These are phyloP conservation scores for Lagenorhynchus albirostris DNA, from an alignment of 2,113 vertebrate species.

Conservation along the genomic window DNA sequence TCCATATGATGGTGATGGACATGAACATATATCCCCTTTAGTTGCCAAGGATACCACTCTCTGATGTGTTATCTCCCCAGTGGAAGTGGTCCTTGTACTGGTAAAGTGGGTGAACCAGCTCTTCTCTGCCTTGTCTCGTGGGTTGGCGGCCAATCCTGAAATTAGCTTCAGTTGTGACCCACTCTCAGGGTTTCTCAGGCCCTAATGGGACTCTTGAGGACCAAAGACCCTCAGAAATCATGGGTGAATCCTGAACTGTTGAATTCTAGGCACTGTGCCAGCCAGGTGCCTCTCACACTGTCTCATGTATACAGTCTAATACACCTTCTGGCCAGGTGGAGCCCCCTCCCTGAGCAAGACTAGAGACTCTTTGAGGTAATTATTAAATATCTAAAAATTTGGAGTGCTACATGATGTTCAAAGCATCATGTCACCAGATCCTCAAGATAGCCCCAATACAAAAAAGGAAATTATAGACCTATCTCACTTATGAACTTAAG, in stretches of 20 bases:
- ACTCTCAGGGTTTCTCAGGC: not conserved
- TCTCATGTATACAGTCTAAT: accelerated
- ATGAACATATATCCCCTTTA: accelerated
- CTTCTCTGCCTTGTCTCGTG: not conserved
- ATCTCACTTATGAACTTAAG: not conserved
- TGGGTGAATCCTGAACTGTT: not conserved
- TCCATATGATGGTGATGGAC: not conserved
- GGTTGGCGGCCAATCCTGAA: not conserved
- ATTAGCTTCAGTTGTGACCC: not conserved
- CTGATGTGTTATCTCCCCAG: not conserved
- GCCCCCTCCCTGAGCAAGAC: not conserved
- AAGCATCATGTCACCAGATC: not conserved
- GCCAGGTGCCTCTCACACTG: accelerated
- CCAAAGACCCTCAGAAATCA: not conserved
- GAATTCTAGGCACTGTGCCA: not conserved
- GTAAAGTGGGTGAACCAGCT: too few relatives aligned
- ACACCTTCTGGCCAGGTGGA: accelerated
- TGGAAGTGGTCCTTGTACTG: not conserved
- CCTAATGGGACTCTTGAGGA: not conserved
- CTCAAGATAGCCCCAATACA: not conserved
- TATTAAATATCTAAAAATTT: not conserved
- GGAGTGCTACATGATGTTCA: not conserved
- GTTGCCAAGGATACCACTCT: not conserved
- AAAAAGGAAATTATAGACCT: not conserved
- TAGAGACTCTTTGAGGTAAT: not conserved